Base-by-base conservation (phyloP, 2,888 invertebrate species). In the Gastracanthus pulcherrimus region DNA sequence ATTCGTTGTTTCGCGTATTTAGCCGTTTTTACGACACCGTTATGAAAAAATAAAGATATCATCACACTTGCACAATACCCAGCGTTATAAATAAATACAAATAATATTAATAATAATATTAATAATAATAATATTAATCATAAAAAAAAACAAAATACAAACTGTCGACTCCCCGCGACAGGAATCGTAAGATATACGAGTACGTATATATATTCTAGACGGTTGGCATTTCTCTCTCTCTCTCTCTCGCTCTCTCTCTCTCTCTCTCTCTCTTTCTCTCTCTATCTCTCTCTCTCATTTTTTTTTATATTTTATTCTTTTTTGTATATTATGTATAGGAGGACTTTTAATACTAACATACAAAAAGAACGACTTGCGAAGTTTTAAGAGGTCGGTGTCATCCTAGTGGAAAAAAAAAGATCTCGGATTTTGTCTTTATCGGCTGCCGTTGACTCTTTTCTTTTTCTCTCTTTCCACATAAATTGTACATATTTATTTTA, bases 61-160 rank as follows among this genome's bases (percentile, higher is more conserved):
- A 76, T 82, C 78, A 84, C 81, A 81, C 78, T 84, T 84, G 82
- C 81, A 82, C 81, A 80, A 70, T 76, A 84, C 74, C 82, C 82
- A 82, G 76, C 76, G 51, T 84, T 79, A 82, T 81, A 79, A 82
- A 82, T 82, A 80, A 81, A 82, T 79, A 84, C 69, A 81, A 81
- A 84, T 77, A 81, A 74, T 77, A 62, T 51, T 77, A 66, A 67
- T 80, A 75, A 79, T 78, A 71, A 64, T 72, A 67, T 70, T 70
- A 67, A 51, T 80, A 79, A 75, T 80, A 41, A 51, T 77, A 81
- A 76, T 72, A 74, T 64, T 67, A 77, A 81, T 71, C 74, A 66
- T 55, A 66, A 74, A 67, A 69, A 51, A 80, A 75, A 75, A 74
- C 26, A 72, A 78, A 79, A 71, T 78, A 79, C 79, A 82, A 75